Conservation (phyloP, 2,797 vertebrate species). For the Octomys mimax region DNA sequence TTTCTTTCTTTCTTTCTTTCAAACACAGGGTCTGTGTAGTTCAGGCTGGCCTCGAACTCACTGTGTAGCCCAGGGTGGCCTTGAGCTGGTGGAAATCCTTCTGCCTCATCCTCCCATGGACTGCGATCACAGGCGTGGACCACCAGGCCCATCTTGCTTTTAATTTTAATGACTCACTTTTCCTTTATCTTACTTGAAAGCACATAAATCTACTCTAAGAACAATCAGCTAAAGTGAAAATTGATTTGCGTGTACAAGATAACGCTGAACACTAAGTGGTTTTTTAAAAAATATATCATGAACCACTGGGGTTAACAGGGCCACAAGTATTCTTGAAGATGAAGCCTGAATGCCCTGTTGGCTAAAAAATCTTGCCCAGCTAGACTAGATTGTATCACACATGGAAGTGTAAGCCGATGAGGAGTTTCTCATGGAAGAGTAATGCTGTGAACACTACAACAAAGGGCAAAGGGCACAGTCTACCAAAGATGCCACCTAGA, state of each 20-base stretch:
- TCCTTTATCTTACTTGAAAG: slow-evolving; percentile 40
- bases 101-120: background rate
- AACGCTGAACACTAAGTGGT: background rate
- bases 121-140: background rate
- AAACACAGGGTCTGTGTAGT: background rate
- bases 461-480: slow-evolving; percentile 34
- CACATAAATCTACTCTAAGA: background rate
- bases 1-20: background rate
- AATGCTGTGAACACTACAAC: background rate
- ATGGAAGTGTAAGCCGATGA: background rate
- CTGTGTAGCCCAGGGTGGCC: background rate
- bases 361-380: background rate
- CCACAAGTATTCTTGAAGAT: slow-evolving; percentile 11
- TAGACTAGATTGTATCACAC: background rate
- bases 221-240: slow-evolving; percentile 4
- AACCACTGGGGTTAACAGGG: background rate
- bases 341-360: background rate
- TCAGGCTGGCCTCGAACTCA: background rate
- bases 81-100: background rate
- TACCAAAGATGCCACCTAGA: background rate
- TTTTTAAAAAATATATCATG: background rate
- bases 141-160: background rate
- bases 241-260: background rate
- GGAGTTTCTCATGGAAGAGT: slow-evolving; percentile 25
- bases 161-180: slow-evolving; percentile 13